These are phyloP conservation scores for Dasyurus viverrinus DNA, from an alignment of 2,113 vertebrate genomes.

Conservation along the genomic window DNA sequence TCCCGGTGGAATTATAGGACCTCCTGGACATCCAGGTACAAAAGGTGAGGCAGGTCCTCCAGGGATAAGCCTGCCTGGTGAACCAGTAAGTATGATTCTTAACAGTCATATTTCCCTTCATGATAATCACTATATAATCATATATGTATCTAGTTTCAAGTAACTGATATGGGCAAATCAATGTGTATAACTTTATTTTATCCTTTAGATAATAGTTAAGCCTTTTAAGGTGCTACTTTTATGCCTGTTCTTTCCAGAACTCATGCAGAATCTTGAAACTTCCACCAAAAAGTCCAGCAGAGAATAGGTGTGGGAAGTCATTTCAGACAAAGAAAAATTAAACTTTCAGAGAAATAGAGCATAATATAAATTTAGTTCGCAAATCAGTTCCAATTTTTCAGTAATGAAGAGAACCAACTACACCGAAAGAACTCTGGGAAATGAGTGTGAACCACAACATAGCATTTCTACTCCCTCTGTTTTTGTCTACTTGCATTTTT, in stretches of 20 bases:
- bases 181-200: not conserved
- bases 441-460: no score
- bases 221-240: not conserved
- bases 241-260: not conserved
- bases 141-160: not conserved
- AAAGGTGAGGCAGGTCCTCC: slow-evolving; percentile 94
- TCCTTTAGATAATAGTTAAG: slow-evolving; percentile 11
- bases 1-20: slow-evolving; percentile 87
- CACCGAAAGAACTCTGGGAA: no score
- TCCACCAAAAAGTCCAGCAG: not conserved
- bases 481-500: no score
- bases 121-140: not conserved
- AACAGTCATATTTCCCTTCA: not conserved
- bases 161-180: slow-evolving; percentile 1
- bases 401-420: no score
- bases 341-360: no score
- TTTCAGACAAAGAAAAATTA: slow-evolving; percentile 2
- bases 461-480: no score
- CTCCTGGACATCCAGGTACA: slow-evolving; percentile 90
- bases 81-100: slow-evolving; percentile 82
- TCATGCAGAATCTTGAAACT: not conserved
- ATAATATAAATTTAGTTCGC: no score
- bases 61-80: slow-evolving; percentile 84
- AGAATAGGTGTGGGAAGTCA: not conserved
- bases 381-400: no score